Evolutionary conservation across 64 coral and sea anemone genomes (phyloP).

Genomic region (Montipora efflorescens): DNA sequence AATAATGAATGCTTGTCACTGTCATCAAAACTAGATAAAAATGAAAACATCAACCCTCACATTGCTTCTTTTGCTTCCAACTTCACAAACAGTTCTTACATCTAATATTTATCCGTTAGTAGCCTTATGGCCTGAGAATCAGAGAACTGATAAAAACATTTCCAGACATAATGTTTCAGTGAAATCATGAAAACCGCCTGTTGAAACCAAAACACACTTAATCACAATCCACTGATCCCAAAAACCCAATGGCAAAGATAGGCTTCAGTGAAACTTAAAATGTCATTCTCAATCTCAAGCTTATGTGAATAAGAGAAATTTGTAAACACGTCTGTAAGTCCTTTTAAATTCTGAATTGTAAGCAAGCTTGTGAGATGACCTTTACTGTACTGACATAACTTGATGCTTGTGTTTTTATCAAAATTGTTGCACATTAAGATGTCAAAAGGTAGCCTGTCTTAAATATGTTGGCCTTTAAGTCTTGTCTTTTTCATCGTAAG

Average conservation of each 20-base stretch:
- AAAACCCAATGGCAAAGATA: background rate
- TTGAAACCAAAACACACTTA: conserved; percentile 28
- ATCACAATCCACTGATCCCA: background rate
- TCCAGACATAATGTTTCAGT: background rate
- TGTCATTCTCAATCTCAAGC: background rate
- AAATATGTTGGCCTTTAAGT: background rate
- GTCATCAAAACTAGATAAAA: background rate
- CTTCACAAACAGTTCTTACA: background rate
- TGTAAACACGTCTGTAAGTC: background rate
- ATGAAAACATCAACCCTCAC: background rate
- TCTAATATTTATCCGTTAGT: conserved; percentile 8
- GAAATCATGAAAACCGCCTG: background rate
- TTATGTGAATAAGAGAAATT: background rate
- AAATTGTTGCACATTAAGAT: conserved; percentile 9
- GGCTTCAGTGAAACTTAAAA: background rate
- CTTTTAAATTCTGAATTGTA: background rate
- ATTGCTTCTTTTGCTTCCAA: background rate
- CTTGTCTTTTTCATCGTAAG: background rate
- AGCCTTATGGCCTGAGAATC: background rate
- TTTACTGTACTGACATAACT: background rate
- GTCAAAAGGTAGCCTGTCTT: conserved; percentile 2
- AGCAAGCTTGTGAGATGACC: background rate
- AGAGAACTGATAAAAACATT: background rate
- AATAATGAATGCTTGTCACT: background rate
- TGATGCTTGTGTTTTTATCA: background rate